Evolutionary conservation across 2,888 invertebrate genomes (phyloP).

Genomic region (Lathronympha strigana): DNA sequence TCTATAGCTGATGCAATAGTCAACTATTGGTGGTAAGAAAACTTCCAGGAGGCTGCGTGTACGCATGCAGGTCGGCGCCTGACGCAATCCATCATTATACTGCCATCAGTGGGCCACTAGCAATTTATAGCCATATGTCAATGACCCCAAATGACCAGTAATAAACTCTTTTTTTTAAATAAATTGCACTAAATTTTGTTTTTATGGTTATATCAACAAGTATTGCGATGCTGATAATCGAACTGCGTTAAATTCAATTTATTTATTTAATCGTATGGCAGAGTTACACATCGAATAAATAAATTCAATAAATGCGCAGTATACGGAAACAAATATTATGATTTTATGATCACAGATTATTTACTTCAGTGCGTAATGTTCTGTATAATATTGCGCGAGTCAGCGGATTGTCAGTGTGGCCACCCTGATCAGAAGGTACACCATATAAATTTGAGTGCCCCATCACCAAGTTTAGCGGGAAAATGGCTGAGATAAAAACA

Average conservation of each 20-base stretch:
- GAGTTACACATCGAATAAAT: too few species aligned
- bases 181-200: neutral
- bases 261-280: too few species aligned
- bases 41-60: slow-evolving; percentile 36
- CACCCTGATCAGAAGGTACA: too few species aligned
- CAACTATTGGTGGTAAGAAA: slow-evolving; percentile 46
- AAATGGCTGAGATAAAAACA: too few species aligned
- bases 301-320: neutral
- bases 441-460: too few species aligned
- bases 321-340: slow-evolving; percentile 8
- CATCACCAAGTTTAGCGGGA: too few species aligned
- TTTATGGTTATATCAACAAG: neutral
- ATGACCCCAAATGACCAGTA: neutral
- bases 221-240: neutral
- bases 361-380: neutral
- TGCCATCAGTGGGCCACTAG: slow-evolving; percentile 48
- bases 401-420: too few species aligned
- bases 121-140: slow-evolving; percentile 26
- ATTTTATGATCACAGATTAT: neutral
- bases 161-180: neutral
- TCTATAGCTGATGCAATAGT: slow-evolving; percentile 54
- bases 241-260: too few species aligned
- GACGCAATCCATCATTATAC: slow-evolving; percentile 58
- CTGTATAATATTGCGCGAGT: neutral
- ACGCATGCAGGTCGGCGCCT: slow-evolving; percentile 48